Base-by-base conservation (phyloP, 2,113 vertebrate genomes). In the Atractosteus spatula region DNA sequence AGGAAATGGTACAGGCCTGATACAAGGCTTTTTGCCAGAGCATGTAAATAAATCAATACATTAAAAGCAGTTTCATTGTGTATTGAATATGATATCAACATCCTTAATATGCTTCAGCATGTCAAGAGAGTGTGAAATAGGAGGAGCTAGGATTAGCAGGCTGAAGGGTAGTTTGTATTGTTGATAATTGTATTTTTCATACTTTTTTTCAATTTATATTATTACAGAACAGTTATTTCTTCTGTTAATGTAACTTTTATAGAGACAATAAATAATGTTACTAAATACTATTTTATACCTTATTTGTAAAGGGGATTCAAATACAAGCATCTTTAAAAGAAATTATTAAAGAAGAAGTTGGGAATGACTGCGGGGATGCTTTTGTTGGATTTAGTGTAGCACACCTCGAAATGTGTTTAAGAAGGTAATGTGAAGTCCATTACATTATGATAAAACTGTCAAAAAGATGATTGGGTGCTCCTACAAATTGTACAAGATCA, bases 41-140 rank as follows among this genome's bases (percentile, higher is more conserved):
- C 75, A 83, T 84, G 80, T 84, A 87, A 84, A 89, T 87, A 82
- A 88, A 91, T 91, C 88, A 82, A 86, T 91, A 82, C 63, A 83
- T 89, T 89, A 81, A 89, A 85, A 89, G 83, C 77, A 81, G 81
- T 83, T 91, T 84, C 82, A 85, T 85, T 77, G 75, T 77, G 16
- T 87, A 88, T 86, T 84, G 83, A 89, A 89, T 88, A 84, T 87
- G 82, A 89, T 86, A 89, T 89, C 85, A 90, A 80, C 85, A 85
- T 86, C 84, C 79, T 83, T 89, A 86, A 89, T 89, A 82, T 65
- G 80, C 62, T 78, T 79, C 78, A 70, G 54, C 82, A 76, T 76
- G 81, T 81, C 71, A 72, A 66, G 65, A 74, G 8, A 41, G 66
- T 72, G 56, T 62, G 63, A 16, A 55, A 41, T 42, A 66, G 70